Evolutionary conservation across 2,888 invertebrate species (phyloP).

Genomic region (Thymelicus acteon): DNA sequence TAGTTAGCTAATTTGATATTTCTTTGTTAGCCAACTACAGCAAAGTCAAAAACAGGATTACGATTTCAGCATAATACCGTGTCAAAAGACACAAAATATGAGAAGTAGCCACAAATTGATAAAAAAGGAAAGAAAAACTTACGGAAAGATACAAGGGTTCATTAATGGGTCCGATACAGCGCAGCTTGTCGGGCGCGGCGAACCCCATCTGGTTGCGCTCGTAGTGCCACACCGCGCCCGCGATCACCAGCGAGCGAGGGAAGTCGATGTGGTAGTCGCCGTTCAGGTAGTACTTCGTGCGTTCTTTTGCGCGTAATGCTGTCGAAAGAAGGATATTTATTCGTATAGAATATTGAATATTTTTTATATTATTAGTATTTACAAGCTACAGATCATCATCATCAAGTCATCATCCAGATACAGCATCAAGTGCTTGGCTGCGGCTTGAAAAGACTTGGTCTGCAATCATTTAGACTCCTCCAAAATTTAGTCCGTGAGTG

Average conservation of each 20-base stretch:
- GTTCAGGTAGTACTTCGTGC: slow-evolving; percentile 95
- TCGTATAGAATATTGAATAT: background rate
- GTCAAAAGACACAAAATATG: too few species aligned
- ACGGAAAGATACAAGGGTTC: slow-evolving; percentile 95
- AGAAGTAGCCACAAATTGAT: background rate
- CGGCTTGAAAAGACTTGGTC: too few species aligned
- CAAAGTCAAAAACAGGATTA: too few species aligned
- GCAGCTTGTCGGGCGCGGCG: slow-evolving; percentile 93
- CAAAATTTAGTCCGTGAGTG: background rate
- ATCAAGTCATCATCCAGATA: too few species aligned
- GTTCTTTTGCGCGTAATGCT: slow-evolving; percentile 92
- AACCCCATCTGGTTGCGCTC: slow-evolving; percentile 92
- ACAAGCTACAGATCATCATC: too few species aligned
- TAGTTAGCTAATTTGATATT: too few species aligned
- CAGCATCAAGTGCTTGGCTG: too few species aligned
- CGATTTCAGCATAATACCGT: too few species aligned
- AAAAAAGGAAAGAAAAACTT: slow-evolving; percentile 43
- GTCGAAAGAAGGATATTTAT: slow-evolving; percentile 44
- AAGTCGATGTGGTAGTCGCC: slow-evolving; percentile 98
- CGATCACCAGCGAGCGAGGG: slow-evolving; percentile 91
- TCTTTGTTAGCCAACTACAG: too few species aligned
- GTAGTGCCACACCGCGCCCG: slow-evolving; percentile 95
- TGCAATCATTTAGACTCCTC: too few species aligned
- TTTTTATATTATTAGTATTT: too few species aligned
- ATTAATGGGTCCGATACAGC: slow-evolving; percentile 94